Base-by-base conservation (phyloP, 2,888 invertebrate species). In the Orgyia antiqua region DNA sequence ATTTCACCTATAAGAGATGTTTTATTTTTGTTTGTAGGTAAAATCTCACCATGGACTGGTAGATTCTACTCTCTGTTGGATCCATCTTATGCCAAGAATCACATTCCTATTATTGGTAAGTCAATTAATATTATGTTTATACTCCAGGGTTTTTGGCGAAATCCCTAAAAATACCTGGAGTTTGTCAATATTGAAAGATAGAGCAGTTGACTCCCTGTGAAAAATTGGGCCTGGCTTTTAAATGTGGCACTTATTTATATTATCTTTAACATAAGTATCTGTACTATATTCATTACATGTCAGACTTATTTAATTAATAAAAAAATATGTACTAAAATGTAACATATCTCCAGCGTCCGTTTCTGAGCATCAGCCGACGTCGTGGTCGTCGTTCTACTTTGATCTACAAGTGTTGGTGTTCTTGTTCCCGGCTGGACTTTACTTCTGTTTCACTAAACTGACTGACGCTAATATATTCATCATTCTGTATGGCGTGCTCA, bases 331-430 rank as follows among this genome's bases (percentile, higher is more conserved):
- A n/a, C n/a, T n/a, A n/a, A n/a, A n/a, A n/a, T n/a, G n/a, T n/a
- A n/a, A n/a, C n/a, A n/a, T n/a, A n/a, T n/a, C n/a, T 24, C 20
- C 66, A 87, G 87, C 97, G 6, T 96, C 96, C 4, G 96, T 97
- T 2, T 98, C 98, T 2, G 98, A 99, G 84, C 98, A 99, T 90
- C 98, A 99, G 82, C 98, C 98, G 1, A 99, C 98, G 2, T 95
- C 98, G 0, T 99, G 98, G 98, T 95, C 96, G 28, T 97, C 97
- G 0, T 99, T 98, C 87, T 99, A 97, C 87, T 98, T 98, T 77
- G 98, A 99, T 88, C 89, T 99, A 31, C 96, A 99, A 79, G 93
- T 99, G 47, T 88, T 99, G 28, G 97, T 98, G 40, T 98, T 99
- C 76, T 88, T 98, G 47, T 98, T 99, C 77, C 98, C 96, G 18